Conservation (phyloP, 2,113 vertebrate genomes). For the Corvus cornix region DNA sequence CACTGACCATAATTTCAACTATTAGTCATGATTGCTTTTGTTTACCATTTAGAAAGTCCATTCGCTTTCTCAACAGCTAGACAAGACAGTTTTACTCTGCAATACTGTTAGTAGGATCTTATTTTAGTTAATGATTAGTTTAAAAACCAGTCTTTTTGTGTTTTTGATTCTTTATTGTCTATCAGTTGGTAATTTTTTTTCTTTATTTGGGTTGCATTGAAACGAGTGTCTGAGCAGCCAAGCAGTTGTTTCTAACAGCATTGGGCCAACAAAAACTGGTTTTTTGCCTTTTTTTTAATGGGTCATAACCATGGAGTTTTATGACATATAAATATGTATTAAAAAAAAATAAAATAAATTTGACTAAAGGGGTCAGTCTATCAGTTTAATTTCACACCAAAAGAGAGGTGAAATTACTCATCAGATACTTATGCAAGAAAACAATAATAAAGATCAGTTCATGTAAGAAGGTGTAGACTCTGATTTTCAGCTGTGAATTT, state of each 20-base stretch:
- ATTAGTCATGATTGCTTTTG: not conserved
- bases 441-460: not conserved
- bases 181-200: not conserved
- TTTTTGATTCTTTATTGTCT: not conserved
- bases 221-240: not conserved
- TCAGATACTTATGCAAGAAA: not conserved
- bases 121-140: not conserved
- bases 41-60: not conserved
- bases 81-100: not conserved
- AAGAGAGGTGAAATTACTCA: not conserved
- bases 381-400: not conserved
- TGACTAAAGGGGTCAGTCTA: not conserved
- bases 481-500: not conserved
- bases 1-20: not conserved
- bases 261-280: not conserved
- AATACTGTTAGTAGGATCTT: not conserved
- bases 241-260: not conserved
- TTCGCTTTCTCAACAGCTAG: not conserved
- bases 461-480: not conserved
- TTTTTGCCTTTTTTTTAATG: slow-evolving; percentile 47
- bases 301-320: slow-evolving; percentile 89
- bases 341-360: not conserved
- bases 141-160: not conserved
- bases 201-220: not conserved
- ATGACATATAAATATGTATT: slow-evolving; percentile 78